Evolutionary conservation across 2,113 vertebrate genomes (phyloP).

Genomic region (Macrotis lagotis): DNA sequence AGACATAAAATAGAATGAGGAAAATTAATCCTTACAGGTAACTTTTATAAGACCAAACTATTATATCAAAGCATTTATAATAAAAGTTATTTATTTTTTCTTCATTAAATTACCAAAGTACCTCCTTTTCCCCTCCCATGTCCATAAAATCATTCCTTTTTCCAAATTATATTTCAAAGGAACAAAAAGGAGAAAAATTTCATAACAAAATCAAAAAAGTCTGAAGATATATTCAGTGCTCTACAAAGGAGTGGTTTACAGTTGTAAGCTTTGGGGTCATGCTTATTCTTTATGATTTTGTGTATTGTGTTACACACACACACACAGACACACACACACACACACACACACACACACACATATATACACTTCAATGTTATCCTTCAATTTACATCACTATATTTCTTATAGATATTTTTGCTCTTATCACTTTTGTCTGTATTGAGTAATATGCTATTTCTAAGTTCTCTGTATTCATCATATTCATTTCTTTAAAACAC

Average conservation of each 20-base stretch:
- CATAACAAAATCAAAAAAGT: not conserved
- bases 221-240: not conserved
- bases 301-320: no score
- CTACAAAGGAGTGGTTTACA: not conserved
- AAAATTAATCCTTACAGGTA: no score
- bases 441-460: not conserved
- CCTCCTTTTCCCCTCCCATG: not conserved
- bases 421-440: not conserved
- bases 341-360: no score
- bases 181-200: no score
- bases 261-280: not conserved
- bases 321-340: no score
- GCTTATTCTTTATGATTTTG: not conserved
- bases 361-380: no score
- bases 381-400: no score
- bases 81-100: no score
- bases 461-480: not conserved
- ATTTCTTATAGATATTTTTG: not conserved
- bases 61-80: no score
- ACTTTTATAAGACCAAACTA: no score
- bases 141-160: not conserved
- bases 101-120: no score
- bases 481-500: not conserved
- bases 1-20: slow-evolving; percentile 40
- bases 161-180: not conserved